These are phyloP conservation scores for Chaetogeoica ovagalla DNA, from an alignment of 2,888 invertebrate species.

Conservation along the genomic window DNA sequence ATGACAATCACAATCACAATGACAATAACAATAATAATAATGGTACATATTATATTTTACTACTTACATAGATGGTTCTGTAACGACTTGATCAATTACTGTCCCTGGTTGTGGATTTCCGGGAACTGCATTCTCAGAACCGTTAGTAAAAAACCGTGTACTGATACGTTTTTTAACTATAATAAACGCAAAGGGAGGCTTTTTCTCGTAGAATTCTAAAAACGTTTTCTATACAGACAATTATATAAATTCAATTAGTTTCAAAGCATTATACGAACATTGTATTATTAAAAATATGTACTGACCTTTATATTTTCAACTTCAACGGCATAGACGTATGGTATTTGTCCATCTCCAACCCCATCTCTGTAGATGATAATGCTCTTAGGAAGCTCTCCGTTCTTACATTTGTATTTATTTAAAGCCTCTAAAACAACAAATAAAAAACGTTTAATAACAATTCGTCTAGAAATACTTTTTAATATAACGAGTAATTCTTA, in stretches of 20 bases:
- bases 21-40: background rate
- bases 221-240: background rate
- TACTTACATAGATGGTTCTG: slow-evolving; percentile 66
- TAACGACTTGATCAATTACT: slow-evolving; percentile 82
- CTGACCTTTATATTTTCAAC: slow-evolving; percentile 63
- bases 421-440: slow-evolving; percentile 61
- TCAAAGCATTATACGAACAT: background rate
- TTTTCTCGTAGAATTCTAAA: background rate
- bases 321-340: slow-evolving; percentile 76
- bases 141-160: slow-evolving; percentile 68
- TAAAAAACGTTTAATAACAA: background rate
- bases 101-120: slow-evolving; percentile 82
- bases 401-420: slow-evolving; percentile 62
- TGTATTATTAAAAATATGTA: background rate
- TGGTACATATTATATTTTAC: background rate
- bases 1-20: no score
- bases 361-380: slow-evolving; percentile 90
- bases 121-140: no score
- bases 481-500: no score
- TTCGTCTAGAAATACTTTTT: no score
- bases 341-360: slow-evolving; percentile 89
- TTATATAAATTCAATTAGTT: background rate
- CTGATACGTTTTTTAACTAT: slow-evolving; percentile 90
- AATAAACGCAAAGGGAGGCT: slow-evolving; percentile 69
- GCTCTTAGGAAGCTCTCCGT: slow-evolving; percentile 66